Evolutionary conservation across 2,888 invertebrate species (phyloP), one percentile per base, ranked within the genome.

Genomic region (Tridacna gigas): DNA sequence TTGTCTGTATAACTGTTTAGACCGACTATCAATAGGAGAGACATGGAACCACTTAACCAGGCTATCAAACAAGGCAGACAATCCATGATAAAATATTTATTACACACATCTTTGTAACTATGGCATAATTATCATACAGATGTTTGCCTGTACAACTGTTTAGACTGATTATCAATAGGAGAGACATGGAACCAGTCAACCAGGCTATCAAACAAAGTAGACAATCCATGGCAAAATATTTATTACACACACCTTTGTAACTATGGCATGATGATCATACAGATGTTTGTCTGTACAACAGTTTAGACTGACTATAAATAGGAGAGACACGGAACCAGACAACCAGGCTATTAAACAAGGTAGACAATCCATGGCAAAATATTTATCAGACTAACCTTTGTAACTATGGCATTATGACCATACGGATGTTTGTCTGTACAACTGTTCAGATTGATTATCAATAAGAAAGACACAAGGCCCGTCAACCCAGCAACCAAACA

Each of bases 391-490:
- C 82, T 77, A 79, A 92, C 92, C 83, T 89, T 86, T 25, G 90
- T 83, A n/a, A 90, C 89, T 74, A 90, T 90, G 12, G 91, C 90
- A 79, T 91, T 89, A 63, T 84, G 69, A 66, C 88, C 90, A 84
- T 83, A 89, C n/a, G 92, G 92, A 11, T 83, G 63, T 74, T 88
- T 88, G 22, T 85, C 97, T 61, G 97, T 96, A 92, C 99, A 99
- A 95, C 98, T 98, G 91, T 97, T 96, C 18, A 98, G 95, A 69
- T 96, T 96, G 94, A 97, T 98, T 95, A 99, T 98, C 97, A 98
- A 97, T 0, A 97, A 94, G 94, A 98, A 98, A 0, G 97, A 98
- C 84, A 97, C 95, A 0, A 98, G 97, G 0, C 98, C 98, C 79
- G 97, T 98, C 45, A 97, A 95, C 0, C 97, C 96, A 11, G 99